Conservation (phyloP, 2,888 invertebrate species). For the Phytoseiulus persimilis region DNA sequence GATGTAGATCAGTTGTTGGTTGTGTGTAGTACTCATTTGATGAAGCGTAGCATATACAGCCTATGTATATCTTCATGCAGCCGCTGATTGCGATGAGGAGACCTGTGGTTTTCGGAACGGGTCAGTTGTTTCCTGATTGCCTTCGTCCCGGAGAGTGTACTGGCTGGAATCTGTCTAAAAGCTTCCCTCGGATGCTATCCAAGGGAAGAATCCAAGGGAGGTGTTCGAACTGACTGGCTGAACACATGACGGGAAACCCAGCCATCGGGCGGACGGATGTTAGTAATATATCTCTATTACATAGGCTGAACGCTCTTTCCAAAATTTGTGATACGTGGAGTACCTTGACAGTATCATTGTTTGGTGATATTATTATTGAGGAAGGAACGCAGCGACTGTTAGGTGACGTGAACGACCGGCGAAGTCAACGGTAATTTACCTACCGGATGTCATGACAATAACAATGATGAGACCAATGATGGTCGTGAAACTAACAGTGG, state of each 20-base stretch:
- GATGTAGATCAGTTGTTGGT: background rate
- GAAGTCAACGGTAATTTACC: background rate
- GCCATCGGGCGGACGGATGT: background rate
- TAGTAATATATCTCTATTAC: background rate
- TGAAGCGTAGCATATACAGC: background rate
- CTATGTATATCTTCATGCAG: background rate
- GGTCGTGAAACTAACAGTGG: background rate
- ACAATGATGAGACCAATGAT: background rate
- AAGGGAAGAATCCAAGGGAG: background rate
- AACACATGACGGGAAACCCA: background rate
- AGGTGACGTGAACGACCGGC: background rate
- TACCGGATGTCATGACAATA: background rate
- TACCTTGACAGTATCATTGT: background rate
- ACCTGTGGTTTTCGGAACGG: background rate
- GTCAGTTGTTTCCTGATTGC: background rate
- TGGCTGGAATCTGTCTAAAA: background rate
- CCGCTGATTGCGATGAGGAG: background rate
- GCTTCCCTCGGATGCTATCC: background rate
- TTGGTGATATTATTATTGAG: background rate
- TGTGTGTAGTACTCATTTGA: background rate
- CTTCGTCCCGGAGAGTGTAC: background rate
- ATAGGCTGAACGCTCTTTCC: constrained; percentile 34
- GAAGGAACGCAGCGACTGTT: background rate
- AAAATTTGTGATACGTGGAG: constrained; percentile 35
- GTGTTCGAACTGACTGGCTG: too few relatives aligned